phyloP scores from a whole-genome alignment of 2,797 vertebrate species.

The Parauchenoglanis ngamensis region DNA sequence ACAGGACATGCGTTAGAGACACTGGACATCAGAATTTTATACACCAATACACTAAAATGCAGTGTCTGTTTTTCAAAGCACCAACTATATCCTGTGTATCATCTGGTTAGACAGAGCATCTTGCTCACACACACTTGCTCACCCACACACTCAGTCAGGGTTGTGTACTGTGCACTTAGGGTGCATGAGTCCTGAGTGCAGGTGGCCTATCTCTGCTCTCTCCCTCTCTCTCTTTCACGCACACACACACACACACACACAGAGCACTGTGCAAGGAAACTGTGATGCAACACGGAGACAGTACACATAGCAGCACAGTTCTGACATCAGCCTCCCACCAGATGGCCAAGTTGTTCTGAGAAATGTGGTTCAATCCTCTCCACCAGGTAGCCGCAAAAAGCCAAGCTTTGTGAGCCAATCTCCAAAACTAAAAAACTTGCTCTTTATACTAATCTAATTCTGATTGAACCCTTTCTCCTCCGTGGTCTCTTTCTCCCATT shows the following conservation, averaged over 20 bases:
- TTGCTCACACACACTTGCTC: neutral
- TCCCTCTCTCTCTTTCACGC: neutral
- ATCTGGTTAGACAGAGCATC: neutral
- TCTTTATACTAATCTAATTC: slow-evolving; percentile 31
- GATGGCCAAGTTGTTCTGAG: slow-evolving; percentile 37
- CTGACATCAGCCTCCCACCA: slow-evolving; percentile 32
- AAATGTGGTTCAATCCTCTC: neutral
- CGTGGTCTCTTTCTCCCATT: slow-evolving; percentile 7
- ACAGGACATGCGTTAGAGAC: neutral
- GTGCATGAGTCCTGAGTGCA: slow-evolving; percentile 39
- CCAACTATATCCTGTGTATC: slow-evolving; percentile 17
- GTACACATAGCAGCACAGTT: slow-evolving; percentile 10
- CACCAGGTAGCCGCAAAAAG: slow-evolving; percentile 6
- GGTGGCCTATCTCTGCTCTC: slow-evolving; percentile 46
- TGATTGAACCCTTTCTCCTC: slow-evolving; percentile 29
- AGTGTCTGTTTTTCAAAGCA: neutral
- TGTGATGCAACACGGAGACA: slow-evolving; percentile 42
- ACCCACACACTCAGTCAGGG: neutral
- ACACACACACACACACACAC: slow-evolving; percentile 37
- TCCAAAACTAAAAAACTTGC: neutral
- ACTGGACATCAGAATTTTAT: slow-evolving; percentile 1
- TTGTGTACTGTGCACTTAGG: slow-evolving; percentile 34
- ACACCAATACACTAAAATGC: neutral
- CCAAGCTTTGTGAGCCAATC: neutral
- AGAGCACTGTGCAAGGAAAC: slow-evolving; percentile 33